Conservation (phyloP, 2,113 vertebrate genomes). For the Cathartes aura region DNA sequence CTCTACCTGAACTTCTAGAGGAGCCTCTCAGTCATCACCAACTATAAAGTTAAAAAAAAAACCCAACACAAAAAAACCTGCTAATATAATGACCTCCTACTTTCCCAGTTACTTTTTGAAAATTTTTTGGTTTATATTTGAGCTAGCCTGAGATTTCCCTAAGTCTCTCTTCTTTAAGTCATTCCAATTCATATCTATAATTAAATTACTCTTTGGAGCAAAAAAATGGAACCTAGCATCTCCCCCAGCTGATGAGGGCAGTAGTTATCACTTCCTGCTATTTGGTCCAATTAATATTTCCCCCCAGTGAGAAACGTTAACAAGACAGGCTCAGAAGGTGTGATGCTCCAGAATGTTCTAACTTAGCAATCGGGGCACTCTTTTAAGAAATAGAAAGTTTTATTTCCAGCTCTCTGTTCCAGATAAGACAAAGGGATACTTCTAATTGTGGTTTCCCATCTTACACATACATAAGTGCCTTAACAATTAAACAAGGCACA, state of each 20-base stretch:
- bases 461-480: neutral
- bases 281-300: neutral
- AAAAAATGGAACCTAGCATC: neutral
- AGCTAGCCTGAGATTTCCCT: neutral
- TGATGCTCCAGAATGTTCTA: neutral
- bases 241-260: neutral
- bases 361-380: neutral
- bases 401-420: neutral
- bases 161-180: neutral
- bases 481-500: neutral
- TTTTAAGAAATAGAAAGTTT: neutral
- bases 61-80: accelerated
- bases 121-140: neutral
- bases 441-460: neutral
- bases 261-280: neutral
- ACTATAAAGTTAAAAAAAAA: neutral
- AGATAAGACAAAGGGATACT: neutral
- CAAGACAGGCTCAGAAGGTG: neutral
- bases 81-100: neutral
- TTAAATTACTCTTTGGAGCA: neutral
- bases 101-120: neutral
- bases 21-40: neutral
- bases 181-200: neutral
- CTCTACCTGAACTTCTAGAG: neutral
- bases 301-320: neutral